Percentiles rank a stretch among this genome's conserved stretches.
Conservation (phyloP, 2,888 invertebrate genomes). For the Macaria notata region DNA sequence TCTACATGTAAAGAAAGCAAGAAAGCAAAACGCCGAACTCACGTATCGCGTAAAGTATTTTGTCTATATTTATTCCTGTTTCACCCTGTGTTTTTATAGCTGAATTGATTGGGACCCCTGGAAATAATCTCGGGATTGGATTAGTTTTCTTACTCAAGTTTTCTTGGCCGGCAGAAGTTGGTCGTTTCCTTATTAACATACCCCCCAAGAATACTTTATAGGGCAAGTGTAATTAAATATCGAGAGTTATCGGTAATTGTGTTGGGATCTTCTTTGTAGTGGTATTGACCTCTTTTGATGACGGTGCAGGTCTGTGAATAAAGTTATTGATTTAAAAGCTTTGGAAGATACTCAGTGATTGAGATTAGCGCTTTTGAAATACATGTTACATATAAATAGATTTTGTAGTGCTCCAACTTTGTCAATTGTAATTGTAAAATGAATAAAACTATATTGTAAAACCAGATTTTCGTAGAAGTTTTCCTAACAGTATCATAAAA, state of each 20-base stretch:
- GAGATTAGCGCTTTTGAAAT: no score
- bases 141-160: conserved; percentile 67
- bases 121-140: conserved; percentile 69
- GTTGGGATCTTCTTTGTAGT: conserved; percentile 27
- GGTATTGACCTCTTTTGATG: conserved; percentile 20
- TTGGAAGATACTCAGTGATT: no score
- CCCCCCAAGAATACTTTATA: conserved; percentile 53
- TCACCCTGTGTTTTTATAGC: conserved; percentile 68
- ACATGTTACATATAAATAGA: no score
- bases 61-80: conserved; percentile 35
- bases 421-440: no score
- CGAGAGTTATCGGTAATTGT: conserved; percentile 39
- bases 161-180: conserved; percentile 42
- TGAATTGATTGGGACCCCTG: conserved; percentile 71
- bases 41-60: conserved; percentile 23
- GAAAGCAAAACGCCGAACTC: conserved; percentile 12
- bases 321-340: no score
- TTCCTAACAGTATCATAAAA: no score
- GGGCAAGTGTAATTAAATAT: conserved; percentile 56
- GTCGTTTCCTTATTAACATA: conserved; percentile 61
- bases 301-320: neutral
- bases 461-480: no score
- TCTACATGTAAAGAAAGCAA: no score
- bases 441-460: no score
- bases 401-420: no score